Evolutionary conservation across 2,797 vertebrate species (phyloP), one percentile per base, ranked within the genome.

Genomic region (Threskiornis aethiopicus): DNA sequence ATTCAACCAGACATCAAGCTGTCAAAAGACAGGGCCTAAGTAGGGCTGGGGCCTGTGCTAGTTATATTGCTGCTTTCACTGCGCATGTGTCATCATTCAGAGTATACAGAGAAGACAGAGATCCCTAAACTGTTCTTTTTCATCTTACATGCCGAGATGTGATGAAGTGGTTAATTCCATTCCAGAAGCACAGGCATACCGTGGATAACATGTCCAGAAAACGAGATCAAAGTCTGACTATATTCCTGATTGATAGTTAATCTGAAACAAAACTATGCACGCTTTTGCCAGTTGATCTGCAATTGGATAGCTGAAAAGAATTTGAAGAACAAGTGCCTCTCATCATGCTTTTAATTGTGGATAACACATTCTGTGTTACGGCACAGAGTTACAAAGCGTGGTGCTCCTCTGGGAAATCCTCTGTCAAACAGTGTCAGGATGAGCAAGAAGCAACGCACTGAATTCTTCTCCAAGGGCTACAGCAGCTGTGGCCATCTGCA

Each of bases 351-450:
- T 80, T 77, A 42, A 70, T 69, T 55, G 37, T 33, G 28, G 54
- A 29, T 55, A 75, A 54, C 1, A 5, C 22, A 41, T 67, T 52
- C 46, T 52, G 20, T 47, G 5, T 57, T 71, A 39, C 0, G 9
- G 29, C 37, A 44, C 0, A 5, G 39, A 35, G 20, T 52, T 81
- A 76, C 14, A 21, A 67, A 82, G 31, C 0, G 0, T 47, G 18
- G 31, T 1, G 4, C 16, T 79, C 69, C 51, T 84, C 37, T 42
- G 66, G 70, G 70, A 79, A 82, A 79, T 93, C 37, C 22, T 46
- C 29, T 3, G 1, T 71, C 66, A 59, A 31, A 31, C 35, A 41
- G 11, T 33, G 22, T 49, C 49, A 72, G 78, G 58, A 57, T 19
- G 37, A 84, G 47, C 11, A 75, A 61, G 78, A 55, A 73, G 3